phyloP scores from a whole-genome alignment of 2,888 invertebrate species.

The Athalia rosae region DNA sequence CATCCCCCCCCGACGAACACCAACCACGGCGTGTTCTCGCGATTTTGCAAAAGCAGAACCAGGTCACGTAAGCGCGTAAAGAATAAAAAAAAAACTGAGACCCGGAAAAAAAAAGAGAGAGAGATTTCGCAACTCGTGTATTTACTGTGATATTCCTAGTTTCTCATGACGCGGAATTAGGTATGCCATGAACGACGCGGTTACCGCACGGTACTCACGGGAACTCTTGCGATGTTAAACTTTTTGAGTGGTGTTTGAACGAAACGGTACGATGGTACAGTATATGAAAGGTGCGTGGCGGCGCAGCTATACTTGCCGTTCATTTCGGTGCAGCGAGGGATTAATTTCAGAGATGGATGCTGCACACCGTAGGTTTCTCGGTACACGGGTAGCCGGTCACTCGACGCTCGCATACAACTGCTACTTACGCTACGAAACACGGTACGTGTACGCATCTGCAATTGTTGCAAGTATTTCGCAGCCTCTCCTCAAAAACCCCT shows the following conservation, averaged over 20 bases:
- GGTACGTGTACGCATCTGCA: not conserved
- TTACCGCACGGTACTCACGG: not conserved
- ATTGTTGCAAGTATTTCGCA: conserved; percentile 12
- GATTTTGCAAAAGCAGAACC: not conserved
- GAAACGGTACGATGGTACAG: not conserved
- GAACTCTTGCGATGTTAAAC: not conserved
- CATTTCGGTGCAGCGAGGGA: not conserved
- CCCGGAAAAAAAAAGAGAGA: conserved; percentile 2
- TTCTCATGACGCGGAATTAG: not conserved
- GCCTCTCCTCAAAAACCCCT: not conserved
- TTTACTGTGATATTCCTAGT: too few relatives aligned
- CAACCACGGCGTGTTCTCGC: too few relatives aligned
- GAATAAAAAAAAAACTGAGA: too few relatives aligned
- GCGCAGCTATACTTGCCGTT: not conserved
- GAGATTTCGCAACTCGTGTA: not conserved
- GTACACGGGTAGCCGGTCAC: conserved; percentile 2
- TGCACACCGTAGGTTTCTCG: too few relatives aligned
- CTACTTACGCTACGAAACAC: not conserved
- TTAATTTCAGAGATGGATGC: conserved; percentile 10
- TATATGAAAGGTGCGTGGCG: not conserved
- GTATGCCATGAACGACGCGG: not conserved
- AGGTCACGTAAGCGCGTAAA: conserved; percentile 12
- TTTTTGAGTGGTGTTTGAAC: conserved; percentile 32
- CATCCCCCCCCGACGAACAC: too few relatives aligned
- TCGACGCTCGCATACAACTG: not conserved